Base-by-base conservation (phyloP, 2,888 invertebrate species). In the Eupithecia subfuscata region DNA sequence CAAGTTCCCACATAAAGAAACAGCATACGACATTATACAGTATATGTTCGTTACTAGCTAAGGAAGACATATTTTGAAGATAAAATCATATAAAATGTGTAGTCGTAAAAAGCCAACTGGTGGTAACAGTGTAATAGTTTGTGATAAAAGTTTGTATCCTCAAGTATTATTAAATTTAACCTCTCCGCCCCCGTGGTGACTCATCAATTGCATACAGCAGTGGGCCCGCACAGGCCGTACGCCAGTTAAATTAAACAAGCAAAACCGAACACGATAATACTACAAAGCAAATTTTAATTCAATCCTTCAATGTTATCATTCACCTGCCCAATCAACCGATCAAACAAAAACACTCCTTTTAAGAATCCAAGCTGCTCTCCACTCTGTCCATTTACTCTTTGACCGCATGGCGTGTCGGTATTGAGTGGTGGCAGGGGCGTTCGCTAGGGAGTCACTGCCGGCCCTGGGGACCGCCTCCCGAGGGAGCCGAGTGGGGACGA, bases 391-490 rank as follows among this genome's bases (percentile, higher is more conserved):
- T 80, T 87, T 92, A 91, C 85, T 94, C 94, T 93, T 89, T 94
- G 94, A 90, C 90, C 90, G 91, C 91, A 87, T 92, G 91, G 92
- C 94, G 93, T 93, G 93, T 92, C 92, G 91, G 93, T 93, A 95
- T 95, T 94, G 95, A 95, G 95, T 95, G 94, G 93, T 91, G 93
- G 92, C 90, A 88, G 88, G 88, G 89, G 88, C 86, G 89, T 87
- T 85, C 88, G 87, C 85, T 81, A 86, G 91, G 92, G 93, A 90
- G 91, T 91, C 91, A 85, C 87, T 90, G 85, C 90, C 91, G 90
- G 90, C 95, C 93, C 95, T 78, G 90, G 95, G 94, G 95, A 95
- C 94, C 95, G 95, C 95, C 95, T 94, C 95, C 95, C 95, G 88
- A 88, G 93, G 93, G 94, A 93, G 79, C 78, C 79, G 79, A 83